phyloP scores from a whole-genome alignment of 2,797 vertebrate species.

The Acestrorhynchus altus region DNA sequence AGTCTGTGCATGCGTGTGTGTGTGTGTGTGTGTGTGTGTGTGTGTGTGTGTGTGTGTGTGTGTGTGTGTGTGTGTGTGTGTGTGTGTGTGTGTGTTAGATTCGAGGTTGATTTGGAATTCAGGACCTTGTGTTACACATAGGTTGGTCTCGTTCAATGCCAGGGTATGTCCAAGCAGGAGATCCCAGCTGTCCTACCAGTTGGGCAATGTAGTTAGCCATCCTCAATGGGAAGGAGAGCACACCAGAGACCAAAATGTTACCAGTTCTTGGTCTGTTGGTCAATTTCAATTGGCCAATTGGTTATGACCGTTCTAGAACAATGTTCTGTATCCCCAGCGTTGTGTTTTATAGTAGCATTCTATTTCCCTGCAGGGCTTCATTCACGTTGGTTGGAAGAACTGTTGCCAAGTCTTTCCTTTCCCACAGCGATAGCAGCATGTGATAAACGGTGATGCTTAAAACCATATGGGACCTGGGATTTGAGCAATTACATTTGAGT shows the following conservation, averaged over 20 bases:
- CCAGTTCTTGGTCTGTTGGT: no score
- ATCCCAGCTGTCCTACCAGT: slow-evolving; percentile 8
- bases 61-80: slow-evolving; percentile 1
- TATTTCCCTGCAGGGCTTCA: not conserved
- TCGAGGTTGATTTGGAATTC: slow-evolving; percentile 7
- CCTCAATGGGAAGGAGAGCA: not conserved
- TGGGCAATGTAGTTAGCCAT: slow-evolving; percentile 1
- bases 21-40: slow-evolving; percentile 10
- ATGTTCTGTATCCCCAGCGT: not conserved
- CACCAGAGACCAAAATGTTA: not conserved
- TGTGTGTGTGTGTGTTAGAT: slow-evolving; percentile 14
- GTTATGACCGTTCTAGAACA: no score
- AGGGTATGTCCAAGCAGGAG: not conserved
- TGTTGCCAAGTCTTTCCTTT: not conserved
- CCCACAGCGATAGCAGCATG: slow-evolving; percentile 12
- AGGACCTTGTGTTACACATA: not conserved
- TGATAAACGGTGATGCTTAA: not conserved
- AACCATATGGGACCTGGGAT: slow-evolving; percentile 5
- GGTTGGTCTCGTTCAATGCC: not conserved
- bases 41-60: slow-evolving; percentile 7
- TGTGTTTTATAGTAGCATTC: not conserved
- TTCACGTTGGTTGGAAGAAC: not conserved
- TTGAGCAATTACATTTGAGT: not conserved
- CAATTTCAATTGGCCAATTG: no score
- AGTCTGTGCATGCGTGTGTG: not conserved